Base-by-base conservation (phyloP, 2,113 vertebrate genomes). In the Thalassarche chlororhynchos region DNA sequence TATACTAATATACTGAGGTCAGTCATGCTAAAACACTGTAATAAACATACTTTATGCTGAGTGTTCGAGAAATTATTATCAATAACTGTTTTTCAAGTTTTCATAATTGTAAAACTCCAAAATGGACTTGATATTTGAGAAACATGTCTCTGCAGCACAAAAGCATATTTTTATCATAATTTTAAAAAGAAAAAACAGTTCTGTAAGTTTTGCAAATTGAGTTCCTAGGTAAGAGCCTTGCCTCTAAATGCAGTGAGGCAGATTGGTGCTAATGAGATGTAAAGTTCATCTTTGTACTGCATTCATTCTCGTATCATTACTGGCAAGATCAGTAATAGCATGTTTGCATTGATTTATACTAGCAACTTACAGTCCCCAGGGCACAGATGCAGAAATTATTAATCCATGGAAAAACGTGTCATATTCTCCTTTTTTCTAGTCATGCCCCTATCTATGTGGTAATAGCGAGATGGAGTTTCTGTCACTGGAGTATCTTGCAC, bases 261-360 rank as follows among this genome's bases (percentile, higher is more conserved):
- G 91, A 75, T 51, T 40, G 42, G 81, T 69, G 77, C 60, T 91
- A 95, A 95, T 0, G 32, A 94, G 55, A 92, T 70, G 46, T 84
- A 51, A 89, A 84, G 65, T 87, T 95, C 77, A 55, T 84, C 84
- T 91, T 71, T 75, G 77, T 79, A 38, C 76, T 92, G 84, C 68
- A 46, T 68, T 89, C 94, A 55, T 74, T 95, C 58, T 65, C 86
- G 72, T 71, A 72, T 76, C 88, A 79, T 90, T 85, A 86, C 83
- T 78, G 84, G 84, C 80, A 89, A 84, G 80, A 64, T 78, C 24
- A 94, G 51, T n/a, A 94, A 80, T 62, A 70, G 68, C 10, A 1
- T 71, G 84, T 96, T 96, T 89, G 70, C 84, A 60, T 34, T 89
- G 84, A 93, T 81, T 94, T 94, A 77, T 66, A 78, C 46, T 6